Evolutionary conservation across 2,797 vertebrate genomes (phyloP).

Genomic region (Anguilla obscura): DNA sequence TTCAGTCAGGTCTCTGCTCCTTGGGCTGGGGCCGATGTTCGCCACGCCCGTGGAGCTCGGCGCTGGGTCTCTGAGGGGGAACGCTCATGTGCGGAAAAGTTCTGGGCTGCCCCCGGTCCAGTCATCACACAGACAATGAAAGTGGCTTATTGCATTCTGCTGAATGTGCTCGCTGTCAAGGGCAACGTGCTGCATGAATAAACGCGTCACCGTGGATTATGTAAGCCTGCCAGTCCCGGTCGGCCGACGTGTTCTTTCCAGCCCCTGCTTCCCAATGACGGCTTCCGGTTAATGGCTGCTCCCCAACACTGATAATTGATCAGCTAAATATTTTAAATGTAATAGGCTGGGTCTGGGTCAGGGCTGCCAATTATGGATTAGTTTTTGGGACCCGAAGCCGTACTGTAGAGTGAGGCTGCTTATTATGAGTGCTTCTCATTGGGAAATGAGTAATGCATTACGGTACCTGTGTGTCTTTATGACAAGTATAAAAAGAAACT

Average conservation of each 20-base stretch:
- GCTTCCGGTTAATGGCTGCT: background rate
- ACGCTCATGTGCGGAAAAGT: background rate
- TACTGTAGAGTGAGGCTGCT: background rate
- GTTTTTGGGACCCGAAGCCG: background rate
- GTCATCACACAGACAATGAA: slow-evolving; percentile 69
- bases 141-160: slow-evolving; percentile 66
- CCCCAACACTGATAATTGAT: background rate
- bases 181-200: background rate
- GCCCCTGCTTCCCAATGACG: background rate
- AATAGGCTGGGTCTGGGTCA: background rate
- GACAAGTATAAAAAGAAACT: background rate
- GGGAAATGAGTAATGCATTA: no score
- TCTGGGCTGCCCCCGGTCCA: slow-evolving; percentile 47
- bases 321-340: background rate
- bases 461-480: no score
- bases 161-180: slow-evolving; percentile 53
- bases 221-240: background rate
- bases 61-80: background rate
- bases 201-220: background rate
- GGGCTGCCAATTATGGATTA: background rate
- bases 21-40: background rate
- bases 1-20: background rate
- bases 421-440: no score
- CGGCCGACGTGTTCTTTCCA: background rate
- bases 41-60: background rate